phyloP scores from a whole-genome alignment of 2,888 invertebrate species.

The Ditylenchus weischeri region DNA sequence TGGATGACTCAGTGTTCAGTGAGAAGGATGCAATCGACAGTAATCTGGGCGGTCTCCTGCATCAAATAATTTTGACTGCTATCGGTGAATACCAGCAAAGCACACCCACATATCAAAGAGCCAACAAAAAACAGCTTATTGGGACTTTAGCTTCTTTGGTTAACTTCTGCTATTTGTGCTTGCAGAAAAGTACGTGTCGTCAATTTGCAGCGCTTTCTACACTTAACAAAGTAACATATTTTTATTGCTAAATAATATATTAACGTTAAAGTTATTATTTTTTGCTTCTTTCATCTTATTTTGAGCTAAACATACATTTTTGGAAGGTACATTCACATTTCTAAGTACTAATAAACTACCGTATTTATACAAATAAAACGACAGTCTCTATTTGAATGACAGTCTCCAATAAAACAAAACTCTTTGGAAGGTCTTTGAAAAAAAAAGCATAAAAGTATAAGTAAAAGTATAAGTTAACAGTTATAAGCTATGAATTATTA shows the following conservation, averaged over 20 bases:
- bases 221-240: slow-evolving; percentile 64
- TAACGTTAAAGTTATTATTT: no score
- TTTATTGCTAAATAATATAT: background rate
- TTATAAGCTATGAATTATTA: no score
- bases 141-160: slow-evolving; percentile 63
- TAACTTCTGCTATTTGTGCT: slow-evolving; percentile 64
- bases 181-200: slow-evolving; percentile 65
- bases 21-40: slow-evolving; percentile 61
- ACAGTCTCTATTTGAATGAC: no score
- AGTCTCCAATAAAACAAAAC: no score
- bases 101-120: slow-evolving; percentile 48
- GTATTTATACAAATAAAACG: no score
- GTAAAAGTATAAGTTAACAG: no score
- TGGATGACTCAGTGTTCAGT: slow-evolving; percentile 27
- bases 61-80: slow-evolving; percentile 62
- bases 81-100: slow-evolving; percentile 58
- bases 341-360: no score
- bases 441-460: no score
- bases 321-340: no score
- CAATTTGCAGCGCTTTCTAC: slow-evolving; percentile 68
- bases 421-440: no score
- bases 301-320: background rate
- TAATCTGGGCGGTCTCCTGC: slow-evolving; percentile 62
- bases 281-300: background rate
- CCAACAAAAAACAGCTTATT: slow-evolving; percentile 57